phyloP scores from a whole-genome alignment of 2,888 invertebrate genomes.

The Drosophila austrosaltans region DNA sequence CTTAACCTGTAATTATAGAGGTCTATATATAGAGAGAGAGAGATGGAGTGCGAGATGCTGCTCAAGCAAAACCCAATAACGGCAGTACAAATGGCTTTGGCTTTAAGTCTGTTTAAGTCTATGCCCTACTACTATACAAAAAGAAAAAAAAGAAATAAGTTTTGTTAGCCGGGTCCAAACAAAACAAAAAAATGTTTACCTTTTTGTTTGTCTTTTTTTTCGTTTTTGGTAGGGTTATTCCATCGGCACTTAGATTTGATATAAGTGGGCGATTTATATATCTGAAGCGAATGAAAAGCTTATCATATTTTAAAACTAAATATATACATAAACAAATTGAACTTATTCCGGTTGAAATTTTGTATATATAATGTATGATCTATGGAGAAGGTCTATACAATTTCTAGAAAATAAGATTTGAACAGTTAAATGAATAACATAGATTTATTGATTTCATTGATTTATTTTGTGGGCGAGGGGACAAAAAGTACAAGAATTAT shows the following conservation, averaged over 20 bases:
- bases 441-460: neutral
- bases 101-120: constrained; percentile 66
- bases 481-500: neutral
- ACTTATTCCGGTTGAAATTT: neutral
- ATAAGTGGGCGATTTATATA: neutral
- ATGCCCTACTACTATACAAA: constrained; percentile 33
- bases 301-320: neutral
- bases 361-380: neutral
- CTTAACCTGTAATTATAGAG: constrained; percentile 86
- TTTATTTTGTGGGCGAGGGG: neutral
- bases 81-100: constrained; percentile 77
- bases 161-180: constrained; percentile 1
- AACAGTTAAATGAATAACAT: neutral
- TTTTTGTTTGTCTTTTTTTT: neutral
- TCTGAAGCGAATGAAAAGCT: too few species aligned
- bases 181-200: neutral
- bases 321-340: neutral
- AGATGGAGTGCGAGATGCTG: neutral
- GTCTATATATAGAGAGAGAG: constrained; percentile 26
- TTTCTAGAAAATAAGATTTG: neutral
- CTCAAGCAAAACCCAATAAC: constrained; percentile 33
- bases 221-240: neutral
- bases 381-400: neutral
- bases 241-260: neutral
- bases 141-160: constrained; percentile 38